Evolutionary conservation across 1,140 invertebrate genomes (phyloP), one percentile per base, ranked within the genome.

Genomic region (Colletes gigas): DNA sequence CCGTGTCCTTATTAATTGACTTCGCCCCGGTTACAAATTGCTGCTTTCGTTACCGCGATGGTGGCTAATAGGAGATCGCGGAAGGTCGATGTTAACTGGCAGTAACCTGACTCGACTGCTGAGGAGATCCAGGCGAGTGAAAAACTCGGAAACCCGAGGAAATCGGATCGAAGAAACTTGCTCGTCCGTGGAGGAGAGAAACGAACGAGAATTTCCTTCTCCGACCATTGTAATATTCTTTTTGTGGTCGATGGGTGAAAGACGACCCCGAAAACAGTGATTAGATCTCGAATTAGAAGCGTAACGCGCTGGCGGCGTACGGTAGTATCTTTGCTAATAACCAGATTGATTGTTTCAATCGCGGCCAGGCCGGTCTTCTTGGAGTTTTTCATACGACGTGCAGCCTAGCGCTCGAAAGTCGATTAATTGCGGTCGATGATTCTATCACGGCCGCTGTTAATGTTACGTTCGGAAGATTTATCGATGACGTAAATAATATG

Each of bases 1-100:
- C 66, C 78, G 85, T 88, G 87, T 88, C 87, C 88, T 88, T 90
- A 90, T 90, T 90, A 90, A 90, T 90, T 89, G 88, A 90, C 84
- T 81, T 89, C 69, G 88, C 81, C 83, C 83, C 81, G 77, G 83
- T 89, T 90, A 90, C 88, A 90, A 90, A 90, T 90, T 89, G 78
- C 87, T 78, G 72, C 80, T 81, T 82, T 85, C 79, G 88, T 86
- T 89, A 82, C 74, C 68, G 74, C 77, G 62, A 70, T 52, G 78
- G 47, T 21, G 30, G 50, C n/a, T 69, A 77, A 47, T 54, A 19
- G 57, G 50, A 57, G 81, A 59, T 66, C 57, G 69, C 30, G 17
- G 50, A 83, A 80, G 78, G 63, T 84, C 72, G 59, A 63, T 60
- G 41, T 75, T 80, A 80, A 80, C 68, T 41, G 19, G 41, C 19